phyloP scores from a whole-genome alignment of 1,140 invertebrate genomes.

The Lepidurus arcticus region DNA sequence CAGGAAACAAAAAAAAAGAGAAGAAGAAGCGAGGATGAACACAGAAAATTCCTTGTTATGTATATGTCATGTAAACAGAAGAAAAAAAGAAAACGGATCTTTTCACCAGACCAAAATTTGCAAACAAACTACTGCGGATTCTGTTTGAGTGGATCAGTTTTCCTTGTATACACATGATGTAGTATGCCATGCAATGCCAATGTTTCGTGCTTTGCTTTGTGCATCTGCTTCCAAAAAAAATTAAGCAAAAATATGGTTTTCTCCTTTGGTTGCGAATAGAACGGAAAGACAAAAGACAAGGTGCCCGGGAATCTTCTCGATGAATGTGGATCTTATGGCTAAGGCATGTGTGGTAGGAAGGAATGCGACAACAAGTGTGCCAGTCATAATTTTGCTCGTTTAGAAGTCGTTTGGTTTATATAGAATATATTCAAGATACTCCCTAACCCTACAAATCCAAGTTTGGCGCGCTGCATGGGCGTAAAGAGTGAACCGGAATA shows the following conservation, averaged over 20 bases:
- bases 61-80: constrained; percentile 11
- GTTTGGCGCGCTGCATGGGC: not conserved
- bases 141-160: constrained; percentile 11
- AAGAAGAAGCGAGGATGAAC: not conserved
- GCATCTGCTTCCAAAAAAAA: not conserved
- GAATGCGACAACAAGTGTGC: too few species aligned
- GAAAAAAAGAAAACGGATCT: constrained; percentile 19
- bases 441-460: too few species aligned
- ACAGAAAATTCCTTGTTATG: not conserved
- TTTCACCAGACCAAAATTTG: constrained; percentile 22
- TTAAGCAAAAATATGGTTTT: not conserved
- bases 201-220: constrained; percentile 15
- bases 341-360: too few species aligned
- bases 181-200: constrained; percentile 7
- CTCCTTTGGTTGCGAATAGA: not conserved
- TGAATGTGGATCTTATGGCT: not conserved
- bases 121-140: constrained; percentile 9
- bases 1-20: not conserved
- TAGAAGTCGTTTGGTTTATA: too few species aligned
- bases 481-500: not conserved
- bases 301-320: not conserved
- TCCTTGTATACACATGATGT: constrained; percentile 14
- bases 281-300: not conserved
- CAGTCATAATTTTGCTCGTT: too few species aligned
- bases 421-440: too few species aligned